Evolutionary conservation across 2,888 invertebrate genomes (phyloP).

Genomic region (Steinernema scapterisci): DNA sequence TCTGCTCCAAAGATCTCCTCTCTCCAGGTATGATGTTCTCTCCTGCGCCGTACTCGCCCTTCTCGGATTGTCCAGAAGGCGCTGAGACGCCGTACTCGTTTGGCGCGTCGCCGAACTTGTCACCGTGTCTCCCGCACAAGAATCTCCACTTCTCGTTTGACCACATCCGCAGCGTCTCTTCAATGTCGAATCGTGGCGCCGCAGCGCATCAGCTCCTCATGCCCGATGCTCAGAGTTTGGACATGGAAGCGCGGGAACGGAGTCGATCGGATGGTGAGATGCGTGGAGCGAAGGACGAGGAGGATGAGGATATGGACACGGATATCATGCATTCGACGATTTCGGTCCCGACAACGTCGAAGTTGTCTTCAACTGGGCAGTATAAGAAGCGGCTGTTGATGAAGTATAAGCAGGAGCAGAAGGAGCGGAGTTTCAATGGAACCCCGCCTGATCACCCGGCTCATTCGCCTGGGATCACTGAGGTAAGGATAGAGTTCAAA

Average conservation of each 20-base stretch:
- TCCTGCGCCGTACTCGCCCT: conserved; percentile 65
- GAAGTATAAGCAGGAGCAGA: conserved; percentile 56
- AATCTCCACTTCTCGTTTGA: conserved; percentile 53
- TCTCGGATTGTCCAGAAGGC: conserved; percentile 52
- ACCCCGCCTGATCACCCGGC: conserved; percentile 33
- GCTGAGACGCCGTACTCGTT: conserved; percentile 58
- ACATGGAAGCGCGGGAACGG: conserved; percentile 54
- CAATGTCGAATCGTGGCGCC: conserved; percentile 54
- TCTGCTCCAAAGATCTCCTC: conserved; percentile 48
- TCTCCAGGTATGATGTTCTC: conserved; percentile 58
- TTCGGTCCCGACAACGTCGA: conserved; percentile 51
- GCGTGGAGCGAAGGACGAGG: conserved; percentile 45
- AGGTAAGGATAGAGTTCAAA: conserved; percentile 25
- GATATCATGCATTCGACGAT: conserved; percentile 52
- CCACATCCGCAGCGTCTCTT: conserved; percentile 53
- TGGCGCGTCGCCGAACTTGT: conserved; percentile 55
- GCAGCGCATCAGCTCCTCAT: conserved; percentile 39
- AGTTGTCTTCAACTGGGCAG: conserved; percentile 44
- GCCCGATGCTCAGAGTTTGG: conserved; percentile 37
- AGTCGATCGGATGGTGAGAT: conserved; percentile 65
- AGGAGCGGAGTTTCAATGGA: conserved; percentile 29
- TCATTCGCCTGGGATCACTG: conserved; percentile 50
- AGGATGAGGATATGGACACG: conserved; percentile 50
- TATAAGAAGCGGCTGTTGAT: conserved; percentile 57
- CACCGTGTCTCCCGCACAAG: conserved; percentile 38